phyloP scores from a whole-genome alignment of 2,113 vertebrate genomes.

The Larimichthys crocea region DNA sequence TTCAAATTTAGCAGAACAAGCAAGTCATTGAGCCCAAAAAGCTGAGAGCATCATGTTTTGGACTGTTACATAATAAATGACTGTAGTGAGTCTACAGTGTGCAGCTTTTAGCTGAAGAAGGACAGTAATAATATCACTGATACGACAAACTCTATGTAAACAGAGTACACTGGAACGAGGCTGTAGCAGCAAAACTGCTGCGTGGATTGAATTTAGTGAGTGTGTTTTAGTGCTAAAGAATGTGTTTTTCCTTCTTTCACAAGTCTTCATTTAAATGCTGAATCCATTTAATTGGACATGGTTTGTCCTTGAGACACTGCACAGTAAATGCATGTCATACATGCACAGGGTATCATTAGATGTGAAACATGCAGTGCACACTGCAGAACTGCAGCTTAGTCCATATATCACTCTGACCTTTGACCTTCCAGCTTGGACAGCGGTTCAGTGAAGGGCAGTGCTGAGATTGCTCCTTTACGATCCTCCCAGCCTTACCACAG shows the following conservation, averaged over 20 bases:
- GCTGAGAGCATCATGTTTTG: too few species aligned
- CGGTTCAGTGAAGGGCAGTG: slow-evolving; percentile 8
- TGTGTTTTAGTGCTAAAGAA: neutral
- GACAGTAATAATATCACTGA: too few species aligned
- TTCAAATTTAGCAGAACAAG: too few species aligned
- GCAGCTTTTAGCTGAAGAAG: too few species aligned
- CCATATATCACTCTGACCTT: slow-evolving; percentile 23
- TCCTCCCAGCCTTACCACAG: slow-evolving; percentile 14
- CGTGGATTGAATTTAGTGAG: neutral
- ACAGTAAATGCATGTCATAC: neutral
- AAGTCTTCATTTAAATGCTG: neutral
- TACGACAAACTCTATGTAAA: too few species aligned
- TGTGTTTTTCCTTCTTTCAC: neutral
- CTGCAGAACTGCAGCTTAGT: neutral
- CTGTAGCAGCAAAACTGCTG: neutral
- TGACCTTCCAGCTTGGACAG: slow-evolving; percentile 33
- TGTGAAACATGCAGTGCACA: neutral
- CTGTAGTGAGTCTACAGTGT: too few species aligned
- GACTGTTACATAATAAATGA: neutral
- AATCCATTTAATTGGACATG: neutral
- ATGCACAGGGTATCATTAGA: neutral
- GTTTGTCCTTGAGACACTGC: neutral
- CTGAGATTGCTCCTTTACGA: slow-evolving; percentile 32
- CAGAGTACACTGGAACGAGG: neutral
- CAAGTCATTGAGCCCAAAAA: too few species aligned